Evolutionary conservation across 2,113 vertebrate species (phyloP).

Genomic region (Tauraco erythrolophus): DNA sequence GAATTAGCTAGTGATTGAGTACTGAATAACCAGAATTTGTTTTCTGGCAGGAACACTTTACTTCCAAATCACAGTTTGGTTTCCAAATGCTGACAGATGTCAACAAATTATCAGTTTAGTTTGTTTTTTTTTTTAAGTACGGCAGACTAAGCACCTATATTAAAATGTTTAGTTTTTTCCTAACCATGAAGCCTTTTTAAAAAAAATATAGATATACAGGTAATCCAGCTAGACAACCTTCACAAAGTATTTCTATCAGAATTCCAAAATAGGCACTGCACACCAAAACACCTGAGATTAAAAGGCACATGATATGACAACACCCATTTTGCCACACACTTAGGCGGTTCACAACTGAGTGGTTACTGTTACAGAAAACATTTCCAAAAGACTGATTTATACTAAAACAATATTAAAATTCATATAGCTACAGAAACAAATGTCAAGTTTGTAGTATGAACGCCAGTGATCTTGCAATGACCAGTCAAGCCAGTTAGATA

Average conservation of each 20-base stretch:
- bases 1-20: not conserved
- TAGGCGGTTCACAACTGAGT: accelerated
- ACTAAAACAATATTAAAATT: not conserved
- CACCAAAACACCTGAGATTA: not conserved
- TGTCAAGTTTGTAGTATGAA: not conserved
- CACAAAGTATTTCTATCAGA: not conserved
- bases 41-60: not conserved
- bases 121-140: not conserved
- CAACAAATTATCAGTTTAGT: not conserved
- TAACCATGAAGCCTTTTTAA: not conserved
- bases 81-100: not conserved
- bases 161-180: not conserved
- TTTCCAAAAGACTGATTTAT: not conserved
- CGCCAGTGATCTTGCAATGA: not conserved
- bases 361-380: not conserved
- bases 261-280: not conserved
- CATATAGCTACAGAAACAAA: not conserved
- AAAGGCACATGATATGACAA: not conserved
- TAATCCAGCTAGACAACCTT: not conserved
- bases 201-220: not conserved
- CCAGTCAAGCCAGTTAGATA: not conserved
- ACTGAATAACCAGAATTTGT: not conserved
- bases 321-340: not conserved
- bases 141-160: not conserved
- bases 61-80: not conserved